phyloP scores from a whole-genome alignment of 1,140 invertebrate species.

The Scaptomyza montana region DNA sequence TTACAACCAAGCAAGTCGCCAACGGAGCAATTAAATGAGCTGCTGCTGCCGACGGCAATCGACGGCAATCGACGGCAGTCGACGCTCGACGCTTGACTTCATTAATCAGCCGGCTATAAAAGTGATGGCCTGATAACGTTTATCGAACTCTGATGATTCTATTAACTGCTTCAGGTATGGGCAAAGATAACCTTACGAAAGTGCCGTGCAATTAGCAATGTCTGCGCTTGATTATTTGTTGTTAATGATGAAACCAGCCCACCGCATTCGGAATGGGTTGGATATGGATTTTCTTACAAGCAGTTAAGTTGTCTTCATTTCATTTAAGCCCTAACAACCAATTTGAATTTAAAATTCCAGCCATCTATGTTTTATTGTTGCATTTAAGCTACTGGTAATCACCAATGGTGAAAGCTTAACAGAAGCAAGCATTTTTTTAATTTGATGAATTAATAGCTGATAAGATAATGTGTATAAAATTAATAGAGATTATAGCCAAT shows the following conservation, averaged over 20 bases:
- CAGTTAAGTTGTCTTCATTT: conserved; percentile 7
- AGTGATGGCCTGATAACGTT: conserved; percentile 75
- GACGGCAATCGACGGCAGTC: conserved; percentile 52
- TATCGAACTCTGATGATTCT: conserved; percentile 70
- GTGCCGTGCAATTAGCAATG: conserved; percentile 43
- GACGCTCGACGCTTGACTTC: conserved; percentile 43
- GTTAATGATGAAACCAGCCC: neutral
- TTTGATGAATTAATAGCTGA: neutral
- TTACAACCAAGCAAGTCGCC: conserved; percentile 67
- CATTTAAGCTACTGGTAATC: conserved; percentile 30
- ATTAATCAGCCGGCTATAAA: conserved; percentile 75
- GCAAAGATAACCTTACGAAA: conserved; percentile 61
- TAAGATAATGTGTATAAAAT: neutral
- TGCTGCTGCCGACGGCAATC: conserved; percentile 66
- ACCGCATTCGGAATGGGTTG: neutral
- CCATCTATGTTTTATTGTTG: conserved; percentile 5
- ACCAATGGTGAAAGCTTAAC: neutral
- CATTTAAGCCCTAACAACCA: neutral
- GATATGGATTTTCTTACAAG: neutral
- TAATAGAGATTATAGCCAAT: neutral
- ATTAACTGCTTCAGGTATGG: conserved; percentile 57
- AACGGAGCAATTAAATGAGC: conserved; percentile 71
- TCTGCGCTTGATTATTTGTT: conserved; percentile 19
- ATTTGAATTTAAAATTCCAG: neutral
- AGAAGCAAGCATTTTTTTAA: conserved; percentile 2